These are phyloP conservation scores for Meda fulgida DNA, from an alignment of 2,797 vertebrate species.

Conservation along the genomic window DNA sequence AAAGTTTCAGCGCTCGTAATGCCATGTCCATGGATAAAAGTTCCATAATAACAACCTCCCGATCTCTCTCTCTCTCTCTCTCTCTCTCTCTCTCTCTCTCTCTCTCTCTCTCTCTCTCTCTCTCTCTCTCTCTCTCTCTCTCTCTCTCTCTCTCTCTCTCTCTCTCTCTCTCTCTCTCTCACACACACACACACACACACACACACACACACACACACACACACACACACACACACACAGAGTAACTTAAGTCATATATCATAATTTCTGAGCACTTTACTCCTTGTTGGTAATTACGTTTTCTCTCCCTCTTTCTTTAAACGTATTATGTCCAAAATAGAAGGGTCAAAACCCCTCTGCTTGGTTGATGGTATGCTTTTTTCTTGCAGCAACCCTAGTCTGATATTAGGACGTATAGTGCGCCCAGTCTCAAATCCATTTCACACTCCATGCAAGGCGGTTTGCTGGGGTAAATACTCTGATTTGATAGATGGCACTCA, in stretches of 20 bases:
- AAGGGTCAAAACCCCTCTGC: neutral
- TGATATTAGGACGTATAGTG: conserved; percentile 28
- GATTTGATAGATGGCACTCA: conserved; percentile 64
- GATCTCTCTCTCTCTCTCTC: neutral
- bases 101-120: neutral
- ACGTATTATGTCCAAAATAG: conserved; percentile 15
- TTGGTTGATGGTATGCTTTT: conserved; percentile 21
- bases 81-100: neutral
- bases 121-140: neutral
- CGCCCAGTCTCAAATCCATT: conserved; percentile 47
- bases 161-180: no score
- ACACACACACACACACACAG: neutral
- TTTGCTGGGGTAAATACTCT: conserved; percentile 61
- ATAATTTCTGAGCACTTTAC: neutral
- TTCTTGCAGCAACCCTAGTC: conserved; percentile 26
- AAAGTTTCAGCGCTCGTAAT: conserved; percentile 6
- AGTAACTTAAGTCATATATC: conserved; percentile 3
- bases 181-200: neutral
- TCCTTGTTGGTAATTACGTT: neutral
- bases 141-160: no score
- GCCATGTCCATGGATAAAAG: conserved; percentile 15
- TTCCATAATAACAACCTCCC: conserved; percentile 1
- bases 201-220: neutral
- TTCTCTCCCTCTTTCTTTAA: neutral
- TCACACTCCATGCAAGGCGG: conserved; percentile 36